Percentiles rank a stretch among this genome's conserved stretches.
Evolutionary conservation across 2,797 vertebrate genomes (phyloP).

Genomic region (Lepus oiostolus): DNA sequence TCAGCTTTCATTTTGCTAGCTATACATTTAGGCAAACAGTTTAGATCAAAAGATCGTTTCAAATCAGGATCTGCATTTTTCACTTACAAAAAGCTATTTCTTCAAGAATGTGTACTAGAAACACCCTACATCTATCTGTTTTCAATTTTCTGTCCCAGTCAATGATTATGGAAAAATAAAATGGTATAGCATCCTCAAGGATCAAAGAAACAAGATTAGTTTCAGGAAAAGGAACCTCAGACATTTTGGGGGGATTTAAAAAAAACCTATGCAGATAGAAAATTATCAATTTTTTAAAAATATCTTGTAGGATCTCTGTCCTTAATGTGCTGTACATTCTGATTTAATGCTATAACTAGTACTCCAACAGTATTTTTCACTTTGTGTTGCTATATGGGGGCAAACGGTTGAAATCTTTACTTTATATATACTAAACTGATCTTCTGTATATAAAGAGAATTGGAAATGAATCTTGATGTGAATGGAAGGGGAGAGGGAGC

Average conservation of each 20-base stretch:
- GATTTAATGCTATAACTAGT: too few relatives aligned
- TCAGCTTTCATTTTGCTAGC: not conserved
- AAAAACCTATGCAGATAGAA: too few relatives aligned
- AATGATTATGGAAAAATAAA: not conserved
- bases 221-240: not conserved
- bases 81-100: not conserved
- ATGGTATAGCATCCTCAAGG: not conserved
- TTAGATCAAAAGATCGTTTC: not conserved
- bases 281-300: too few relatives aligned
- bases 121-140: not conserved
- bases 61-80: not conserved
- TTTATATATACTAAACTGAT: too few relatives aligned
- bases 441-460: too few relatives aligned
- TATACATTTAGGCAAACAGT: not conserved
- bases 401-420: too few relatives aligned
- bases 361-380: too few relatives aligned
- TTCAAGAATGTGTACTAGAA: not conserved
- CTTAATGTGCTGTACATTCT: too few relatives aligned
- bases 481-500: too few relatives aligned
- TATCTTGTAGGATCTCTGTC: too few relatives aligned
- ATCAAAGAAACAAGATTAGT: constrained; percentile 8
- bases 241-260: not conserved
- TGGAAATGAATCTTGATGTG: too few relatives aligned
- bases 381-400: too few relatives aligned
- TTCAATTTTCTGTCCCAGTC: not conserved